phyloP scores from a whole-genome alignment of 2,797 vertebrate genomes.

The Ctenopoma multispine region DNA sequence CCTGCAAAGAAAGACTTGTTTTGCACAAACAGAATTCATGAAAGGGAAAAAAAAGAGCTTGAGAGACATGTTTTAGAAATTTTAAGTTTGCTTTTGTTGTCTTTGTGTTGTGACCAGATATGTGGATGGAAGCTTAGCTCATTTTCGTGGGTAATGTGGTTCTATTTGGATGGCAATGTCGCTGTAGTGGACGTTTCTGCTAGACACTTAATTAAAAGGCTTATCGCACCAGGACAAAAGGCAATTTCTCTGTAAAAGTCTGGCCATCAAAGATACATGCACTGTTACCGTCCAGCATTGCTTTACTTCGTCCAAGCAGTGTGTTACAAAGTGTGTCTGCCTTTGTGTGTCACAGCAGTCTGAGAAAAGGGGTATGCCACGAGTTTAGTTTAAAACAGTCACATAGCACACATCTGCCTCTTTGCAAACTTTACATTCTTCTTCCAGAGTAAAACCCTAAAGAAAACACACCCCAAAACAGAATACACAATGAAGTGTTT shows the following conservation, averaged over 20 bases:
- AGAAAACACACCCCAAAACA: slow-evolving; percentile 57
- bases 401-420: slow-evolving; percentile 70
- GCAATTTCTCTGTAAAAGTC: slow-evolving; percentile 64
- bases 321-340: slow-evolving; percentile 40
- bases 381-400: slow-evolving; percentile 65
- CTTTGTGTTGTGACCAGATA: slow-evolving; percentile 12
- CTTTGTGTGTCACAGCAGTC: slow-evolving; percentile 35
- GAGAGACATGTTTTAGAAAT: slow-evolving; percentile 3
- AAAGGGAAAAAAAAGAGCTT: slow-evolving; percentile 6
- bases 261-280: slow-evolving; percentile 70
- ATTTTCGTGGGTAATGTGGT: slow-evolving; percentile 52
- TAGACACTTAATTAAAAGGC: slow-evolving; percentile 78
- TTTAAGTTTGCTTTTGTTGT: slow-evolving; percentile 19
- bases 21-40: slow-evolving; percentile 39
- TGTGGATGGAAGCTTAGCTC: slow-evolving; percentile 20
- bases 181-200: slow-evolving; percentile 58
- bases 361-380: slow-evolving; percentile 26
- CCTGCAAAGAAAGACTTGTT: slow-evolving; percentile 63
- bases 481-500: slow-evolving; percentile 82
- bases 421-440: slow-evolving; percentile 52
- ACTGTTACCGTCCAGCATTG: slow-evolving; percentile 42
- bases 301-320: slow-evolving; percentile 42
- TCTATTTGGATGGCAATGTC: slow-evolving; percentile 59
- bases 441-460: slow-evolving; percentile 38
- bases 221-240: slow-evolving; percentile 72